These are phyloP conservation scores for Coregonus clupeaformis DNA, from an alignment of 2,113 vertebrate genomes.

Conservation along the genomic window DNA sequence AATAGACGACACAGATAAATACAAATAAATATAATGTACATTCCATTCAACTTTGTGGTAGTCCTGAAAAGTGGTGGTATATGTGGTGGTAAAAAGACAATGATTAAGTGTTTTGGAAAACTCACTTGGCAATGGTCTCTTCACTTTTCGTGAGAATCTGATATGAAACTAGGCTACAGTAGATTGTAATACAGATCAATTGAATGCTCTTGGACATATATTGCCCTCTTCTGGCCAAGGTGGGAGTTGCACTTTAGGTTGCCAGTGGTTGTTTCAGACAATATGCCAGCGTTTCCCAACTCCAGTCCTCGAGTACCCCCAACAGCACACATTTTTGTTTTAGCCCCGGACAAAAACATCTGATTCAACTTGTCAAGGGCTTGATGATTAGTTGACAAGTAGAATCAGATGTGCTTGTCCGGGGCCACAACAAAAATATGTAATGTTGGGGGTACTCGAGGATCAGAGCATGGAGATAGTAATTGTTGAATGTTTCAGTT, in stretches of 20 bases:
- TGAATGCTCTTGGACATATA: background rate
- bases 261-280: background rate
- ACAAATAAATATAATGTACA: background rate
- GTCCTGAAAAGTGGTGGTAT: background rate
- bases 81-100: background rate
- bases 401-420: too few relatives aligned
- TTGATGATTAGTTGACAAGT: too few relatives aligned
- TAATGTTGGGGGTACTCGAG: too few relatives aligned
- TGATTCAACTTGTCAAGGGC: too few relatives aligned
- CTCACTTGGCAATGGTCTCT: background rate
- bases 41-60: background rate
- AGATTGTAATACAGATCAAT: background rate
- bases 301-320: too few relatives aligned
- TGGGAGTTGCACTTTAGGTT: conserved; percentile 20
- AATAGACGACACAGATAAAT: background rate
- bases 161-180: background rate
- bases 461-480: too few relatives aligned
- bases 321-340: too few relatives aligned
- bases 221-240: conserved; percentile 55
- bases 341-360: too few relatives aligned
- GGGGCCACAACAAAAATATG: too few relatives aligned
- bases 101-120: background rate
- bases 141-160: background rate
- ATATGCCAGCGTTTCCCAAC: background rate
- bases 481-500: background rate